Conservation (phyloP, 2,888 invertebrate species). For the Galerucella pusilla region DNA sequence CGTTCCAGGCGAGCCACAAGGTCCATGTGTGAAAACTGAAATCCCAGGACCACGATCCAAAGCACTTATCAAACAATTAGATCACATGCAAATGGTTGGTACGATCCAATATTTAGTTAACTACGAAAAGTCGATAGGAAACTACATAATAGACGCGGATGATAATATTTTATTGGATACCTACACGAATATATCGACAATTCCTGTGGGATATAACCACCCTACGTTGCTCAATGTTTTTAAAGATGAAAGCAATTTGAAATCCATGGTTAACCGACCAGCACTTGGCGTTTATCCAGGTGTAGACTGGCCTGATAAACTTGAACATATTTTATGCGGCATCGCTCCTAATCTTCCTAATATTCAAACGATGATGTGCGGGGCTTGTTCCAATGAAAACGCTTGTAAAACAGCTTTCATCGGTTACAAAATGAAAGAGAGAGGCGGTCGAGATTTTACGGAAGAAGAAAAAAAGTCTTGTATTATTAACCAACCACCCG, state of each 20-base stretch:
- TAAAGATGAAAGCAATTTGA: constrained; percentile 75
- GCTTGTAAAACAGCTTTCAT: constrained; percentile 95
- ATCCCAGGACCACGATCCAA: constrained; percentile 79
- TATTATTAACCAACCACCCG: constrained; percentile 87
- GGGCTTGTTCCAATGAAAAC: constrained; percentile 97
- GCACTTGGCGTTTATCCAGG: constrained; percentile 95
- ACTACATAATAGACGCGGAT: constrained; percentile 97
- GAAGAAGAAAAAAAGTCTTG: constrained; percentile 83
- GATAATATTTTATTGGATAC: constrained; percentile 90
- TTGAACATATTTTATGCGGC: constrained; percentile 78
- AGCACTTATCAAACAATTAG: constrained; percentile 71
- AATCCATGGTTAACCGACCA: constrained; percentile 89
- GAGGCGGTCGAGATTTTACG: constrained; percentile 79
- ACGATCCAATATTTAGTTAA: constrained; percentile 91
- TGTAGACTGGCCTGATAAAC: constrained; percentile 83
- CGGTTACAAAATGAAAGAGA: constrained; percentile 79
- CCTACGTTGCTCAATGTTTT: constrained; percentile 83
- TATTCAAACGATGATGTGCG: constrained; percentile 96
- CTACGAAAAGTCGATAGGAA: constrained; percentile 91
- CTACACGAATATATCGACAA: constrained; percentile 93
- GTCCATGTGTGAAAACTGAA: constrained; percentile 71
- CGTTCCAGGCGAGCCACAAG: constrained; percentile 69
- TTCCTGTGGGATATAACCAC: constrained; percentile 95
- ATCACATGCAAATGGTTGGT: constrained; percentile 75
- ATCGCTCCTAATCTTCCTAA: constrained; percentile 82